These are phyloP conservation scores for Nemotelus pantherinus DNA, from an alignment of 2,888 invertebrate species.

Conservation along the genomic window DNA sequence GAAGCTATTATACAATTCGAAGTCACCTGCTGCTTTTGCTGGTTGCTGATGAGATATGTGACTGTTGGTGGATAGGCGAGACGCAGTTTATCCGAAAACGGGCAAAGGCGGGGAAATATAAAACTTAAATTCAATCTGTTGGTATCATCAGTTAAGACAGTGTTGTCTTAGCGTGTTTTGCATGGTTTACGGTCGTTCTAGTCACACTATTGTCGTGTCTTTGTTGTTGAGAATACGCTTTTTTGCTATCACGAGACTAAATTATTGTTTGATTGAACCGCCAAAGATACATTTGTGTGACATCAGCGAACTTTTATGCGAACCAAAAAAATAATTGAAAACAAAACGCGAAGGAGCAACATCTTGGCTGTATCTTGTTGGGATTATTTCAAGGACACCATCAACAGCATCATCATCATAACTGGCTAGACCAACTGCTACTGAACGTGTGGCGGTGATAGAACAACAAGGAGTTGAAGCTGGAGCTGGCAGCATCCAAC, in stretches of 20 bases:
- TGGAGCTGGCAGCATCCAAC: conserved; percentile 10
- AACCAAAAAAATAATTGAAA: neutral
- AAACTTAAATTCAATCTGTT: conserved; percentile 41
- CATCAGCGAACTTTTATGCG: neutral
- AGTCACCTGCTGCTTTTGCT: neutral
- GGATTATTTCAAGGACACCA: conserved; percentile 34
- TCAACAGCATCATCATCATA: conserved; percentile 25
- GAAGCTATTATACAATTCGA: neutral
- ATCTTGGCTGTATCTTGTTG: neutral
- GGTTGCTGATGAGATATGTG: no score
- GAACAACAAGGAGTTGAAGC: neutral
- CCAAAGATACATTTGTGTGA: neutral
- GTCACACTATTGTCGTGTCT: no score
- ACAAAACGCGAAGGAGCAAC: neutral
- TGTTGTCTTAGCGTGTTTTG: conserved; percentile 29
- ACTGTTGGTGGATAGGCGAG: neutral
- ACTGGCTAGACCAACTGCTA: neutral
- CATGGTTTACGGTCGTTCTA: neutral
- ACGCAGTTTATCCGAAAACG: conserved; percentile 32
- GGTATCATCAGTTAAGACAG: conserved; percentile 37
- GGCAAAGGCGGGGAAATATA: conserved; percentile 28
- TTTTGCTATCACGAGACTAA: no score
- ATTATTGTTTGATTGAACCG: neutral
- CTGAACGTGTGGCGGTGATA: no score
- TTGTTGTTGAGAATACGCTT: no score